These are phyloP conservation scores for Aphrophora alni DNA, from an alignment of 2,888 invertebrate species.

Conservation along the genomic window DNA sequence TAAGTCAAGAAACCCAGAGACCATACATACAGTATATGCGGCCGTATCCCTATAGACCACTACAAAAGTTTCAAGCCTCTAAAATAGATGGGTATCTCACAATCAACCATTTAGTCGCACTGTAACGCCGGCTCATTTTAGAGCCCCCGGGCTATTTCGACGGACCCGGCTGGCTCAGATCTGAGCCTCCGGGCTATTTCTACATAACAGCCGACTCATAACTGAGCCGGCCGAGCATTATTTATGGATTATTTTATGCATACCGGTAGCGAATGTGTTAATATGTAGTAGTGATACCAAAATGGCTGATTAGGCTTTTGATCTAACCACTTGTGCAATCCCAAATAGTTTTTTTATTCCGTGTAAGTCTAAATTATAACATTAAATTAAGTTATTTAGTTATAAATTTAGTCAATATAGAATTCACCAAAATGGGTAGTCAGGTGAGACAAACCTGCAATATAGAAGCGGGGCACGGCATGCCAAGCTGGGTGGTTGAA, in stretches of 20 bases:
- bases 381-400: too few species aligned
- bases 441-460: too few species aligned
- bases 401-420: too few species aligned
- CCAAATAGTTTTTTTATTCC: too few species aligned
- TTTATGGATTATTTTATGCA: slow-evolving; percentile 18
- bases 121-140: slow-evolving; percentile 16
- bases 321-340: too few species aligned
- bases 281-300: too few species aligned
- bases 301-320: too few species aligned
- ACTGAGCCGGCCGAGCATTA: slow-evolving; percentile 12
- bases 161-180: slow-evolving; percentile 10
- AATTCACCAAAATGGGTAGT: too few species aligned
- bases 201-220: neutral
- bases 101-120: slow-evolving; percentile 21
- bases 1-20: slow-evolving; percentile 24
- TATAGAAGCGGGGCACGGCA: too few species aligned
- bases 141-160: slow-evolving; percentile 9
- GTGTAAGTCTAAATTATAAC: too few species aligned
- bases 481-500: too few species aligned
- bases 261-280: slow-evolving; percentile 9
- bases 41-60: slow-evolving; percentile 14
- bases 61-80: slow-evolving; percentile 18
- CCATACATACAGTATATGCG: slow-evolving; percentile 16
- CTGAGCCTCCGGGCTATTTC: neutral
- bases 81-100: slow-evolving; percentile 29